Evolutionary conservation across 2,888 invertebrate genomes (phyloP).

Genomic region (Ophioninae sp.): DNA sequence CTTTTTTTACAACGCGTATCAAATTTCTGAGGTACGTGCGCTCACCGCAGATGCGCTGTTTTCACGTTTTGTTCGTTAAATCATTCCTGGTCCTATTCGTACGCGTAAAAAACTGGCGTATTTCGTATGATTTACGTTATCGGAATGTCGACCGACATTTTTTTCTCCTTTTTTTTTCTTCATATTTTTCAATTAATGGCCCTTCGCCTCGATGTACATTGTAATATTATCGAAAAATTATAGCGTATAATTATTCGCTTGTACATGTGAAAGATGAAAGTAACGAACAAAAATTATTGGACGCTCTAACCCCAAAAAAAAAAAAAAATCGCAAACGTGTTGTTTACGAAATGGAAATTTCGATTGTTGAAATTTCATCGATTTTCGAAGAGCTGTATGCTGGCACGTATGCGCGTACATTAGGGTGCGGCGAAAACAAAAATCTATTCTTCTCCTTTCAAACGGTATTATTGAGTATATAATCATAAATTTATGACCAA

Average conservation of each 20-base stretch:
- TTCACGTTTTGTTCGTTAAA: constrained; percentile 41
- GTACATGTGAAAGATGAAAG: constrained; percentile 15
- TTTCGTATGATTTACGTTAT: constrained; percentile 6
- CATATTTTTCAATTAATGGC: background rate
- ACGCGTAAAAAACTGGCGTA: constrained; percentile 38
- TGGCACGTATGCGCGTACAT: background rate
- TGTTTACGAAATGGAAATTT: constrained; percentile 33
- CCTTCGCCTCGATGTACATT: constrained; percentile 35
- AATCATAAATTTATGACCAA: background rate
- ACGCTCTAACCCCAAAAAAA: constrained; percentile 39
- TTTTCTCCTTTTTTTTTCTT: constrained; percentile 1
- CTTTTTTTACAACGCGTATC: constrained; percentile 67
- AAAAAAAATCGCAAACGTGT: constrained; percentile 29
- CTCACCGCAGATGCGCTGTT: constrained; percentile 59
- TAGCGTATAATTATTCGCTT: constrained; percentile 12
- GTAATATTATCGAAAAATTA: constrained; percentile 37
- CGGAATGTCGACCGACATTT: constrained; percentile 28
- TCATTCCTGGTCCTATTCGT: constrained; percentile 14
- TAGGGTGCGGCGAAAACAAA: background rate
- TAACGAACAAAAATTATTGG: constrained; percentile 9
- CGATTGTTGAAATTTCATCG: constrained; percentile 30
- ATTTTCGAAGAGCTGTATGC: background rate
- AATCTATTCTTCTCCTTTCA: background rate
- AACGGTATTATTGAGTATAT: background rate
- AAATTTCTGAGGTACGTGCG: constrained; percentile 62